A percentile compares a stretch with the other conserved stretches of the same genome.
Conservation (phyloP, 2,797 vertebrate genomes). For the Nothura maculosa region DNA sequence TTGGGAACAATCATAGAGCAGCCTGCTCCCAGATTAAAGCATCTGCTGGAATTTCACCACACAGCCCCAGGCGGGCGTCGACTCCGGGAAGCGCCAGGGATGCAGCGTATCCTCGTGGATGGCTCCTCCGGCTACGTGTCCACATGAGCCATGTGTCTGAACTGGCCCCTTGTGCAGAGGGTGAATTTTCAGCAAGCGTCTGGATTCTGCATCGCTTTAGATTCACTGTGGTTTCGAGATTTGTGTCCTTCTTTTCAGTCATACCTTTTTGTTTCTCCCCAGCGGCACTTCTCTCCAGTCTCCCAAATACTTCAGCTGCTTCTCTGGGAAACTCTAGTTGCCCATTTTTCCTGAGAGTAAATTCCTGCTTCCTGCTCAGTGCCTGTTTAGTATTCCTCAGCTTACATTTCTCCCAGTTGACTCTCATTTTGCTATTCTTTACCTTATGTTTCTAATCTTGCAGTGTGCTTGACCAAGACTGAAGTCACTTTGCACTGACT, state of each 20-base stretch:
- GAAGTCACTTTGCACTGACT: not conserved
- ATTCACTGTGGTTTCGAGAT: not conserved
- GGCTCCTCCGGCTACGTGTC: no score
- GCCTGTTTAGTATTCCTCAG: not conserved
- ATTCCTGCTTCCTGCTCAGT: not conserved
- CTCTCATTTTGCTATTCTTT: not conserved
- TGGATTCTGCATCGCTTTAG: accelerated
- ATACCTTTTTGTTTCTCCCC: not conserved
- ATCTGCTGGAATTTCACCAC: not conserved
- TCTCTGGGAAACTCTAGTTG: not conserved
- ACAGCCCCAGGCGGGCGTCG: not conserved
- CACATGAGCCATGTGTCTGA: not conserved
- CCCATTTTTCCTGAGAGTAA: not conserved
- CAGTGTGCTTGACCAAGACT: not conserved
- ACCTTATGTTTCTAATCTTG: not conserved
- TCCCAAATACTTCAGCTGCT: not conserved
- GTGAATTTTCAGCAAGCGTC: not conserved
- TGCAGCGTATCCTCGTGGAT: no score
- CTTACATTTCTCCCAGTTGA: not conserved
- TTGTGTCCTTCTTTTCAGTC: not conserved
- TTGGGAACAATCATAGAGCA: not conserved
- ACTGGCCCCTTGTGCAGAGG: no score
- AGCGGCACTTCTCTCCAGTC: not conserved
- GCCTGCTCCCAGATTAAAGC: not conserved
- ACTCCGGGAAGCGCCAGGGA: accelerated